phyloP scores from a whole-genome alignment of 2,113 vertebrate genomes.

The Hypomesus transpacificus region DNA sequence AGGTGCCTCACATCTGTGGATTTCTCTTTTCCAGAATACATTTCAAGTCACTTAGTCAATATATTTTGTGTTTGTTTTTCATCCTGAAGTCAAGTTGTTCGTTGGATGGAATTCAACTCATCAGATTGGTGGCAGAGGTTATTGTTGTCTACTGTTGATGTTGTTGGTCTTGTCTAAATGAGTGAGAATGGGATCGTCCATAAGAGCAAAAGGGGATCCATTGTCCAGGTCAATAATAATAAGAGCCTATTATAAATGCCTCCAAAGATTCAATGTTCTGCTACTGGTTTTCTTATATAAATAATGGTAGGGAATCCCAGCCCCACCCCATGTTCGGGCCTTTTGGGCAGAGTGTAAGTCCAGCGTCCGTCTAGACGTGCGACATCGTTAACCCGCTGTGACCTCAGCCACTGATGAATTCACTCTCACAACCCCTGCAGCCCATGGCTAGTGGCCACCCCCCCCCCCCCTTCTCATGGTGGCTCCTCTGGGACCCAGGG shows the following conservation, averaged over 20 bases:
- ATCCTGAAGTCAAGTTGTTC: background rate
- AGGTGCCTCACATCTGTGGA: slow-evolving; percentile 38
- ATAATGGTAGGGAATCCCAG: slow-evolving; percentile 47
- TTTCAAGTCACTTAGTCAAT: slow-evolving; percentile 12
- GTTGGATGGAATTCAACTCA: background rate
- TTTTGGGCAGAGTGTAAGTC: slow-evolving; percentile 56
- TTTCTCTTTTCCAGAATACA: slow-evolving; percentile 40
- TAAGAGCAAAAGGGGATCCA: slow-evolving; percentile 37
- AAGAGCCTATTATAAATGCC: slow-evolving; percentile 40
- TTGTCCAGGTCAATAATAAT: slow-evolving; percentile 44
- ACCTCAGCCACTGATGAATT: slow-evolving; percentile 79
- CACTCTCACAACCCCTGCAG: slow-evolving; percentile 75
- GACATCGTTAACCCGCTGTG: slow-evolving; percentile 72
- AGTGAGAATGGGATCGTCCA: background rate
- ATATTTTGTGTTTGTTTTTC: slow-evolving; percentile 9
- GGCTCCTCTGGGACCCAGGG: slow-evolving; percentile 60
- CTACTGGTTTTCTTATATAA: slow-evolving; percentile 37
- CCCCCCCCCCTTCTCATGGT: background rate
- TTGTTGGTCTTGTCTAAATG: slow-evolving; percentile 5
- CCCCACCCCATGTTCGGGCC: slow-evolving; percentile 26
- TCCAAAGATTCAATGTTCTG: slow-evolving; percentile 47
- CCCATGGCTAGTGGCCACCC: slow-evolving; percentile 42
- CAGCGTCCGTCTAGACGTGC: slow-evolving; percentile 69
- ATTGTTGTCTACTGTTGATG: slow-evolving; percentile 30
- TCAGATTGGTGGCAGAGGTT: slow-evolving; percentile 22